phyloP scores from a whole-genome alignment of 2,113 vertebrate genomes.

The Sminthopsis crassicaudata region DNA sequence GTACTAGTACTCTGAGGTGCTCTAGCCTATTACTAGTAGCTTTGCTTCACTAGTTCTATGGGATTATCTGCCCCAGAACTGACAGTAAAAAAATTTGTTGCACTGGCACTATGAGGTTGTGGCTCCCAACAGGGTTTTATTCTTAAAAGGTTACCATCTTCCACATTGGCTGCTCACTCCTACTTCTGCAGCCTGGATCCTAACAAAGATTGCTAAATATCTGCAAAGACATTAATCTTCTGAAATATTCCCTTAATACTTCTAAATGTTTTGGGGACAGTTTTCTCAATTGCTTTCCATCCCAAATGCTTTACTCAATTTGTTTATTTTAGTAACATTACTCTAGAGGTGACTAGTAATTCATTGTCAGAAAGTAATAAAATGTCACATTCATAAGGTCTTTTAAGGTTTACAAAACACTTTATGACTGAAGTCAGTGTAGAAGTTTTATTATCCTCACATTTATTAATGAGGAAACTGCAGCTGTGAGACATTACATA shows the following conservation, averaged over 20 bases:
- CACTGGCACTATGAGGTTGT: no score
- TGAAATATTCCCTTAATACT: background rate
- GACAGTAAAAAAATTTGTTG: no score
- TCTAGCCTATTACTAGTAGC: background rate
- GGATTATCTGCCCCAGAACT: no score
- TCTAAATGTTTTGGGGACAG: background rate
- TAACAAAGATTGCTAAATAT: background rate
- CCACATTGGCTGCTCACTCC: no score
- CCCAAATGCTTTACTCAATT: background rate
- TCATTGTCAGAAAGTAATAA: background rate
- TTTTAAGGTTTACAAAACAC: background rate
- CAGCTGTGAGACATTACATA: background rate
- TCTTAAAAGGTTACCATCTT: no score
- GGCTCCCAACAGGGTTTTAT: no score
- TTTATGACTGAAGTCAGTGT: background rate
- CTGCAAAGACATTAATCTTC: background rate
- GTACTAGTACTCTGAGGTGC: background rate
- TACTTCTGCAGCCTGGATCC: background rate
- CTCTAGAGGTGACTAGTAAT: background rate
- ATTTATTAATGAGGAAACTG: background rate
- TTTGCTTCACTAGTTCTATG: no score
- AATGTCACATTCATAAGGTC: background rate
- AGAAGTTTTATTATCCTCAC: background rate
- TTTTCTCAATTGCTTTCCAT: background rate
- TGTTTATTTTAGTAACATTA: background rate